Percentiles rank a stretch among this genome's conserved stretches.
These are phyloP conservation scores for Reinhardtius hippoglossoides DNA, from an alignment of 2,113 vertebrate genomes.

Conservation along the genomic window DNA sequence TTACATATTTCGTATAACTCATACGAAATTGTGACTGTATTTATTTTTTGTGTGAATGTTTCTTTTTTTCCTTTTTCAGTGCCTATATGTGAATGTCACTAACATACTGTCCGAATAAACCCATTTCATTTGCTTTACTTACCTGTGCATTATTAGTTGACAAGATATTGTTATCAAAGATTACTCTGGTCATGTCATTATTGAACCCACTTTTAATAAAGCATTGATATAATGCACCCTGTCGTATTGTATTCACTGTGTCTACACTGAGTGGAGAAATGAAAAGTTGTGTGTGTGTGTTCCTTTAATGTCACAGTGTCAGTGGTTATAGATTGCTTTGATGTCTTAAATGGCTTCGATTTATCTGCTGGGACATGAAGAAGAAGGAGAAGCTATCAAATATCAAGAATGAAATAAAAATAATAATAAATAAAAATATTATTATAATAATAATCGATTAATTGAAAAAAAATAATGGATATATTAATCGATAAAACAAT, in stretches of 20 bases:
- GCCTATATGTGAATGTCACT: constrained; percentile 64
- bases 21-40: constrained; percentile 45
- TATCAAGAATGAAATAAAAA: too few relatives aligned
- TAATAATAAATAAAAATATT: too few relatives aligned
- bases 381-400: too few relatives aligned
- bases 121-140: constrained; percentile 46
- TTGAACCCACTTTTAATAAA: constrained; percentile 65
- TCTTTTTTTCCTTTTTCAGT: constrained; percentile 43
- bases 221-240: constrained; percentile 18
- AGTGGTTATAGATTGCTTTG: too few relatives aligned
- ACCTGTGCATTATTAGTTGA: constrained; percentile 47
- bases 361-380: too few relatives aligned
- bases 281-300: too few relatives aligned
- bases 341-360: too few relatives aligned
- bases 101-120: constrained; percentile 53
- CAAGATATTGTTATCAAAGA: constrained; percentile 32
- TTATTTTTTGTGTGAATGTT: constrained; percentile 51
- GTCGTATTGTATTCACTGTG: constrained; percentile 28
- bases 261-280: too few relatives aligned
- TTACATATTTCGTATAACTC: constrained; percentile 53
- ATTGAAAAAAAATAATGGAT: too few relatives aligned
- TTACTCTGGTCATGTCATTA: constrained; percentile 30
- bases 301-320: too few relatives aligned
- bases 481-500: too few relatives aligned
- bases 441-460: too few relatives aligned